Conservation (phyloP, 2,113 vertebrate genomes). For the Rhinolophus ferrumequinum region DNA sequence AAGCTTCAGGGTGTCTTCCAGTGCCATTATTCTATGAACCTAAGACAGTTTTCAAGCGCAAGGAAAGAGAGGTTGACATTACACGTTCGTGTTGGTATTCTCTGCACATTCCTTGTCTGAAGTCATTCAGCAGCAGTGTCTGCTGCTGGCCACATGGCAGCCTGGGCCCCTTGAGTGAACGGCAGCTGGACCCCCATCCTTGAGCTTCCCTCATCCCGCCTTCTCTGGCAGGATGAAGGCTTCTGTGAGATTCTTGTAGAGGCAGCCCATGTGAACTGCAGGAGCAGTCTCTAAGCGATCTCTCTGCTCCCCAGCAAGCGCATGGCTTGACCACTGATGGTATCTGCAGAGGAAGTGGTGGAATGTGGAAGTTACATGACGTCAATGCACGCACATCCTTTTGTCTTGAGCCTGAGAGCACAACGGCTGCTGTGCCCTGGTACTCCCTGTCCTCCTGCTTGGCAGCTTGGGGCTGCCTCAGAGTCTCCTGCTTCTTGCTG, state of each 20-base stretch:
- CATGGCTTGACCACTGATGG: neutral
- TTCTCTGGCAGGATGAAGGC: neutral
- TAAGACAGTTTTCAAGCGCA: neutral
- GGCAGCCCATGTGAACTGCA: conserved; percentile 17
- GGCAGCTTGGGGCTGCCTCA: neutral
- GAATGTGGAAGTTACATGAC: conserved; percentile 75
- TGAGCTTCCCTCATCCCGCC: neutral
- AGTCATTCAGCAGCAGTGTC: neutral
- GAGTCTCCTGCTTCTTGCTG: neutral
- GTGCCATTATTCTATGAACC: neutral
- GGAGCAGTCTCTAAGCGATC: conserved; percentile 32
- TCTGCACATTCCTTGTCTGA: neutral
- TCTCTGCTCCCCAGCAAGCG: neutral
- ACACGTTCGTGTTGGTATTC: neutral
- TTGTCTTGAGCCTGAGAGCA: neutral
- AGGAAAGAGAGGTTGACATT: neutral
- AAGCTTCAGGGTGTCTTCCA: neutral
- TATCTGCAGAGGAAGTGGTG: conserved; percentile 80
- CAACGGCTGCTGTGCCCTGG: neutral
- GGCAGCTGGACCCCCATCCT: neutral
- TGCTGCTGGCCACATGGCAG: neutral
- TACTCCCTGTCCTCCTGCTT: neutral
- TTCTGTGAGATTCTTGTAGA: neutral
- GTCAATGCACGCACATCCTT: conserved; percentile 55
- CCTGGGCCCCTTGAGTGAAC: neutral